These are phyloP conservation scores for Amphiduros pacificus DNA, from an alignment of 2,888 invertebrate genomes.

Conservation along the genomic window DNA sequence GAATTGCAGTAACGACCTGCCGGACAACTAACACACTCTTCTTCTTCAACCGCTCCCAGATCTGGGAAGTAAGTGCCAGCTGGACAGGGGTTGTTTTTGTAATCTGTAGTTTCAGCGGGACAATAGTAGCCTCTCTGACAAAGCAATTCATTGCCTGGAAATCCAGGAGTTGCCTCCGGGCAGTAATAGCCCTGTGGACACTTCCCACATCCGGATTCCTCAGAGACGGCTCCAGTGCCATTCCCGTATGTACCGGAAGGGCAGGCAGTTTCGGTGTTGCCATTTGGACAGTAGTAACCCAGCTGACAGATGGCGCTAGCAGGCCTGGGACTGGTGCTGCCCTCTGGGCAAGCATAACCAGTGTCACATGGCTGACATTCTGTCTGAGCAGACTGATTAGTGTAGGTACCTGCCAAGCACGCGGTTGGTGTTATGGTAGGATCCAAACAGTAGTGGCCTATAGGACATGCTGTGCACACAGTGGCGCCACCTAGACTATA, in stretches of 20 bases:
- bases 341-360: slow-evolving; percentile 50
- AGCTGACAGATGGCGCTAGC: slow-evolving; percentile 38
- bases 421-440: slow-evolving; percentile 15
- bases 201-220: slow-evolving; percentile 36
- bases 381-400: slow-evolving; percentile 13
- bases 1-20: slow-evolving; percentile 47
- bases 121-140: slow-evolving; percentile 45
- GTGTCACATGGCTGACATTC: slow-evolving; percentile 27
- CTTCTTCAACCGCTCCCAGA: slow-evolving; percentile 33
- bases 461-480: slow-evolving; percentile 44
- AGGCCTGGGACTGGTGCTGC: slow-evolving; percentile 41
- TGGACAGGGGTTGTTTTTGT: slow-evolving; percentile 44
- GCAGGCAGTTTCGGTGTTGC: slow-evolving; percentile 41
- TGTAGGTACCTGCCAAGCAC: slow-evolving; percentile 42
- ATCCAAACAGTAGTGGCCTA: slow-evolving; percentile 45
- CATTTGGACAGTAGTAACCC: slow-evolving; percentile 52
- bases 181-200: slow-evolving; percentile 55
- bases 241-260: slow-evolving; percentile 50
- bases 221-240: slow-evolving; percentile 34
- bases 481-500: slow-evolving; percentile 49
- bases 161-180: slow-evolving; percentile 44
- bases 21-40: slow-evolving; percentile 46
- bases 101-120: slow-evolving; percentile 40
- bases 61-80: slow-evolving; percentile 30
- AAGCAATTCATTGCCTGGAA: slow-evolving; percentile 32